A percentile compares a stretch with the other conserved stretches of the same genome.
These are phyloP conservation scores for Uropetala carovei DNA, from an alignment of 2,888 invertebrate species.

Conservation along the genomic window DNA sequence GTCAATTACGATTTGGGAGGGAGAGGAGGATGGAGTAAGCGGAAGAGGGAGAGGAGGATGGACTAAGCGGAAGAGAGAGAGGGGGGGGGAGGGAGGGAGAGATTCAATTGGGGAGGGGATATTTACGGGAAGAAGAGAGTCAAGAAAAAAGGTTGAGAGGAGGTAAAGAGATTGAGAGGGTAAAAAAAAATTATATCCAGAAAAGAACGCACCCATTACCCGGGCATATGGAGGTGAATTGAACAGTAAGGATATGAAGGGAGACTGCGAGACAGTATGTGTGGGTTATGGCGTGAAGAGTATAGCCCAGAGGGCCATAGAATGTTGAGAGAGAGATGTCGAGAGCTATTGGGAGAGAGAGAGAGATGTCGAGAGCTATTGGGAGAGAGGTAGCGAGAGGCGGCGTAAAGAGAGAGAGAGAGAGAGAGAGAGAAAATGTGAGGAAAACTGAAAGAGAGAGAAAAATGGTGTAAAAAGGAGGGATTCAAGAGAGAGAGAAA, in stretches of 20 bases:
- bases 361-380: not conserved
- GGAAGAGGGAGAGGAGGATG: not conserved
- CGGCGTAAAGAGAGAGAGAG: not conserved
- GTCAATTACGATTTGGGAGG: conserved; percentile 29
- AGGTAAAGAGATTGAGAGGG: not conserved
- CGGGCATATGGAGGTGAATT: not conserved
- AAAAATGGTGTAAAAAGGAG: too few species aligned
- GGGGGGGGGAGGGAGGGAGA: not conserved
- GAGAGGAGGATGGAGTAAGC: not conserved
- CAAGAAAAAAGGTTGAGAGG: not conserved
- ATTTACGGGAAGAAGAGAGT: not conserved
- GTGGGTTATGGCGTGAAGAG: not conserved
- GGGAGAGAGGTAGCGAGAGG: not conserved
- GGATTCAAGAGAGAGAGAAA: too few species aligned
- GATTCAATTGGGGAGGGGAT: conserved; percentile 14
- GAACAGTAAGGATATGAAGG: not conserved
- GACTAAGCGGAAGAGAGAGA: not conserved
- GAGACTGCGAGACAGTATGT: not conserved
- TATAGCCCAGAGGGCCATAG: too few species aligned
- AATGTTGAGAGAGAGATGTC: not conserved
- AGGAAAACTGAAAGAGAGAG: not conserved
- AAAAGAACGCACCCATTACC: too few species aligned
- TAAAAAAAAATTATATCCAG: not conserved
- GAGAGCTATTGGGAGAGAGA: not conserved
- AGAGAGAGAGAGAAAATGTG: not conserved